Evolutionary conservation across 2,797 vertebrate genomes (phyloP).

Genomic region (Megaceryle alcyon): DNA sequence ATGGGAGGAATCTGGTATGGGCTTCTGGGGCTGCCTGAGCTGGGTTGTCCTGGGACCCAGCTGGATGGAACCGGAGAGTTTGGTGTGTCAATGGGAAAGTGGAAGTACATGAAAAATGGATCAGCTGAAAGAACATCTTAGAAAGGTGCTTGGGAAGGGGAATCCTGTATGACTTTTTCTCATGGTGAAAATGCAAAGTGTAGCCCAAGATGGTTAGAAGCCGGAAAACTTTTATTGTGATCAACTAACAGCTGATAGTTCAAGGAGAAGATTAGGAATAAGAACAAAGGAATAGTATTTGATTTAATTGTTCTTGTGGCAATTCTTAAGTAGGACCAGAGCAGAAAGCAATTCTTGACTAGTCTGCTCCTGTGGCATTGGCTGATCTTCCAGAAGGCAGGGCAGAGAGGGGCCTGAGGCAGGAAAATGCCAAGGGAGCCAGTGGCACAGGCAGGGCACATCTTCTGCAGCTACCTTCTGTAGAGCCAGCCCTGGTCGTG

Average conservation of each 20-base stretch:
- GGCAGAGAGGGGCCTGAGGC: not conserved
- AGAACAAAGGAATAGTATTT: not conserved
- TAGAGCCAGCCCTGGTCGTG: not conserved
- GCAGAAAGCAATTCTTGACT: not conserved
- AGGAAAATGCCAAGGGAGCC: not conserved
- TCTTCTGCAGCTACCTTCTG: not conserved
- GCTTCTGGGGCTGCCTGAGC: not conserved
- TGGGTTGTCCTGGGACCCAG: not conserved
- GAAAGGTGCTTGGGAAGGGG: not conserved
- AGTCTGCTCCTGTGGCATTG: not conserved
- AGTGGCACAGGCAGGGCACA: not conserved
- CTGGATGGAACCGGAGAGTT: not conserved
- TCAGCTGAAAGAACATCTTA: not conserved
- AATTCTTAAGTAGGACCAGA: not conserved
- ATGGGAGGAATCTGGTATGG: rapidly evolving
- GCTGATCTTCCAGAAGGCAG: not conserved
- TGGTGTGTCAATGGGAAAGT: not conserved
- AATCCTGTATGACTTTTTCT: rapidly evolving
- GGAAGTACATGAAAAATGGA: not conserved
- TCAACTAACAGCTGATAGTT: not conserved
- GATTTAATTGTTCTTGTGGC: not conserved
- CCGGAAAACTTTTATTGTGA: not conserved
- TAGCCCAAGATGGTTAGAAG: rapidly evolving
- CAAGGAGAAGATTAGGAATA: not conserved
- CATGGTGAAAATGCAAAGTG: not conserved